Evolutionary conservation across 53 echinoderm and acorn worm species (phyloP).

Genomic region (Echinarachnius parma): DNA sequence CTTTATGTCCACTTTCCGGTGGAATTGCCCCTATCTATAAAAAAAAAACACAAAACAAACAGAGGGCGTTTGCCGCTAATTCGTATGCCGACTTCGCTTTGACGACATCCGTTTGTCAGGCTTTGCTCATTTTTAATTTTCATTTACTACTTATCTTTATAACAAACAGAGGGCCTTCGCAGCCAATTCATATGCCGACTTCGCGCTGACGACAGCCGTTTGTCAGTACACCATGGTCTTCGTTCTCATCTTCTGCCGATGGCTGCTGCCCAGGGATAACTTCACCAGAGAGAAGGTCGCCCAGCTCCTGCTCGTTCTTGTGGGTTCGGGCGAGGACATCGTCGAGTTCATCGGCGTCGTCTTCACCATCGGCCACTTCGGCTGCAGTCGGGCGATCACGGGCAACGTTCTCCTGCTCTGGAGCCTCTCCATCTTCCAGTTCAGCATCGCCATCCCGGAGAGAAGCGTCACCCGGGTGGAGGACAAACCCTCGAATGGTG

Average conservation of each 20-base stretch:
- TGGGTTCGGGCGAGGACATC: conserved; percentile 46
- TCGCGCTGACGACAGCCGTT: not conserved
- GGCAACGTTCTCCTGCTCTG: conserved; percentile 17
- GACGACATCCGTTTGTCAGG: too few relatives aligned
- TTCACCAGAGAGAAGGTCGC: conserved; percentile 38
- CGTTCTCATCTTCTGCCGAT: conserved; percentile 31
- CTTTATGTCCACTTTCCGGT: not conserved
- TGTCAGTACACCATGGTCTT: conserved; percentile 24
- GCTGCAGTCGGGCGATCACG: conserved; percentile 29
- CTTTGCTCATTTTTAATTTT: too few relatives aligned
- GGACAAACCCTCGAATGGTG: conserved; percentile 19
- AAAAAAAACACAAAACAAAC: not conserved
- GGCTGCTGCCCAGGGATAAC: conserved; percentile 39
- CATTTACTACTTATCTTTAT: too few relatives aligned
- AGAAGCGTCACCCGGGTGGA: not conserved
- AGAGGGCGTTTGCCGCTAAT: not conserved
- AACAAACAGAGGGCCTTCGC: not conserved
- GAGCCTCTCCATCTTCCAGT: conserved; percentile 31
- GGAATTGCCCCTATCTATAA: not conserved
- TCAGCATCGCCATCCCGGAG: conserved; percentile 44
- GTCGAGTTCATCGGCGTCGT: conserved; percentile 30
- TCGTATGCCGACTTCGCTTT: too few relatives aligned
- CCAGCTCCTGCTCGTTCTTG: conserved; percentile 36
- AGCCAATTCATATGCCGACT: not conserved
- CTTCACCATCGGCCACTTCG: conserved; percentile 5